Percentiles rank a stretch among this genome's conserved stretches.
phyloP scores from a whole-genome alignment of 2,113 vertebrate species.

The Dolichotis patagonum region DNA sequence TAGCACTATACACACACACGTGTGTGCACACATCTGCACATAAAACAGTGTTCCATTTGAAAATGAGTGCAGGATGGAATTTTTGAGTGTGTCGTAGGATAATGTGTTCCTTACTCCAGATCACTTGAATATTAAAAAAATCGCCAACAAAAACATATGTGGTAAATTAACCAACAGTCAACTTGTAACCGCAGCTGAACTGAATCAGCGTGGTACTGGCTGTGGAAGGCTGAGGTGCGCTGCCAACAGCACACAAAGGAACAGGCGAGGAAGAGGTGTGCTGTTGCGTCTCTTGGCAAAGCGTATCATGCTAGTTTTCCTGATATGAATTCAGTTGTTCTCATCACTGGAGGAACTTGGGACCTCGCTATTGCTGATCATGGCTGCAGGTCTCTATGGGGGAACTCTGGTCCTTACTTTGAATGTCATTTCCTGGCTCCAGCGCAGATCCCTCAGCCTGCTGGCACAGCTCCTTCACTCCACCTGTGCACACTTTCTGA shows the following conservation, averaged over 20 bases:
- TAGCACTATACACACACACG: neutral
- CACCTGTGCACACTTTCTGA: neutral
- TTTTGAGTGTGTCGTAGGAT: neutral
- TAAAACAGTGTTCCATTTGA: neutral
- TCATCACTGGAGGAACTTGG: neutral
- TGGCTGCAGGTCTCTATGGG: neutral
- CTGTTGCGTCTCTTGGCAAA: neutral
- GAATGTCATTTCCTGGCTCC: neutral
- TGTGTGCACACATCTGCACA: neutral
- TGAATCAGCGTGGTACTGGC: neutral
- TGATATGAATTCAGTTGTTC: neutral
- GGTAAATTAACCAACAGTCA: neutral
- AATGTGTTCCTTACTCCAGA: neutral
- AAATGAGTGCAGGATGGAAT: neutral
- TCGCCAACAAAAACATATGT: neutral
- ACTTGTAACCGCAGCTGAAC: neutral
- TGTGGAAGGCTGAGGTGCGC: no score
- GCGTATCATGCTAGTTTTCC: neutral
- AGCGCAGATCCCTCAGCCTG: neutral
- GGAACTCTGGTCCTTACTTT: neutral
- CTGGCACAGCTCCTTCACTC: neutral
- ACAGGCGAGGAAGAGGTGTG: neutral
- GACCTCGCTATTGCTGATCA: neutral
- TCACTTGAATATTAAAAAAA: slow-evolving; percentile 4
- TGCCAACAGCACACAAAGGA: neutral